Conservation (phyloP, 2,888 invertebrate genomes). For the Sesamia inferens region DNA sequence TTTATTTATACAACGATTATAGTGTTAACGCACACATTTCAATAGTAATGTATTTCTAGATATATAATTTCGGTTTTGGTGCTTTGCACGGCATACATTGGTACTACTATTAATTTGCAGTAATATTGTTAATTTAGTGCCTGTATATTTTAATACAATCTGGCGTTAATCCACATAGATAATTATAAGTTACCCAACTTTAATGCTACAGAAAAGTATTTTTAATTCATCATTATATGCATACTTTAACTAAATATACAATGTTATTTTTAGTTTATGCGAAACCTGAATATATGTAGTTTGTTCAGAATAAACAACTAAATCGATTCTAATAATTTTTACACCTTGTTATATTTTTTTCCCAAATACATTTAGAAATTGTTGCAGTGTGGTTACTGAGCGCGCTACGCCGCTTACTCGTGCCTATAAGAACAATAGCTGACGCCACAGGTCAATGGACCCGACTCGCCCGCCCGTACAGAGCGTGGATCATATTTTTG, state of each 20-base stretch:
- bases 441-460: no score
- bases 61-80: slow-evolving; percentile 40
- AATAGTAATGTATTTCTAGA: slow-evolving; percentile 39
- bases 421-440: no score
- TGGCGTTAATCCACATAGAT: slow-evolving; percentile 34
- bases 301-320: no score
- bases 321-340: no score
- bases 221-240: neutral
- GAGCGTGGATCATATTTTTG: no score
- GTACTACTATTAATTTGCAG: slow-evolving; percentile 39
- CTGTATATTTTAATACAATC: slow-evolving; percentile 12
- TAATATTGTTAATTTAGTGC: slow-evolving; percentile 42
- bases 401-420: no score
- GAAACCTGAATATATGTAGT: no score
- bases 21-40: slow-evolving; percentile 47
- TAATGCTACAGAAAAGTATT: slow-evolving; percentile 7
- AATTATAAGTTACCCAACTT: slow-evolving; percentile 1
- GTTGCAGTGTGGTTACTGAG: no score
- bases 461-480: no score
- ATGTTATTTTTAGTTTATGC: no score
- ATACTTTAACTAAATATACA: slow-evolving; percentile 1
- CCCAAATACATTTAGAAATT: no score
- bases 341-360: no score
- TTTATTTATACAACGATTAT: slow-evolving; percentile 54
- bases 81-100: slow-evolving; percentile 22